Conservation (phyloP, 2,113 vertebrate genomes). For the Macrotus californicus region DNA sequence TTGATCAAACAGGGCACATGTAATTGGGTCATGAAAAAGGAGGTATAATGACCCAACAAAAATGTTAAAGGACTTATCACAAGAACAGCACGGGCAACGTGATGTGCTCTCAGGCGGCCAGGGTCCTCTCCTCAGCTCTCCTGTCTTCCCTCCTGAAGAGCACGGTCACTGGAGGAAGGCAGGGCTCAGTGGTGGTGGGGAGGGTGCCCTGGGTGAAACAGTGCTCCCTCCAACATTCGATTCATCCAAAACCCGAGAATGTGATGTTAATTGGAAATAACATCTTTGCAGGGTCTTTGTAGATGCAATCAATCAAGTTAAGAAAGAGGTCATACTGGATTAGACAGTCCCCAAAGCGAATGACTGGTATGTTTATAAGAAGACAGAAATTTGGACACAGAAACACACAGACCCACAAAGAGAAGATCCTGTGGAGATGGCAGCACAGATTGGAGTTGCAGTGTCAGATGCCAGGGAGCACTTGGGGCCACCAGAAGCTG, state of each 20-base stretch:
- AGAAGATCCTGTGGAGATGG: not conserved
- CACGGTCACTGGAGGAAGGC: not conserved
- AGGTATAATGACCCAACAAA: not conserved
- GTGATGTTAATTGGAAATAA: not conserved
- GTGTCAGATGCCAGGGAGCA: not conserved
- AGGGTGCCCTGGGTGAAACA: too few species aligned
- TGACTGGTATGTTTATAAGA: not conserved
- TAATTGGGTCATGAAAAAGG: not conserved
- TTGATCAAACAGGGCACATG: not conserved
- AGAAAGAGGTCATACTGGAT: not conserved
- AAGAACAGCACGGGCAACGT: not conserved
- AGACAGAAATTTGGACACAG: not conserved
- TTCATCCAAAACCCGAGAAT: not conserved
- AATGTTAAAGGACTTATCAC: not conserved
- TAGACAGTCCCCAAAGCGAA: not conserved
- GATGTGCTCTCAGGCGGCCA: not conserved
- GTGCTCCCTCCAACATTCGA: not conserved
- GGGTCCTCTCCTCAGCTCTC: not conserved
- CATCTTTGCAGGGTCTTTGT: not conserved
- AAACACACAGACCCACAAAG: not conserved
- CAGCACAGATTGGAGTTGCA: not conserved
- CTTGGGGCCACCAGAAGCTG: not conserved
- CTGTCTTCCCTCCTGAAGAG: not conserved
- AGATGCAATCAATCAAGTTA: not conserved
- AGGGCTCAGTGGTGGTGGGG: too few species aligned